Conservation (phyloP, 1,140 invertebrate species). For the Orchestia grillus region DNA sequence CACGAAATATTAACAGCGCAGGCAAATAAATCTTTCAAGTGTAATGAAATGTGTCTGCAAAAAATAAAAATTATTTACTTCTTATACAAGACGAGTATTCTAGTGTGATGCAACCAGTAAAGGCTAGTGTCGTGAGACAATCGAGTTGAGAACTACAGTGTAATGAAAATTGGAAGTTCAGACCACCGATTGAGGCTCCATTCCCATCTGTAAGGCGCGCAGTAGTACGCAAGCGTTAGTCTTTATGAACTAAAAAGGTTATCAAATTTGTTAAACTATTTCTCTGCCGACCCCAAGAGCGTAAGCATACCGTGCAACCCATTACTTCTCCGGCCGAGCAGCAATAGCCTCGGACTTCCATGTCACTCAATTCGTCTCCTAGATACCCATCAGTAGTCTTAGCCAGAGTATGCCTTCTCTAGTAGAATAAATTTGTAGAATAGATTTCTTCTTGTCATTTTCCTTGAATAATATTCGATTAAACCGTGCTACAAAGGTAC, state of each 20-base stretch:
- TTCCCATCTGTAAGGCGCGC: background rate
- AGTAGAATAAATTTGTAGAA: conserved; percentile 29
- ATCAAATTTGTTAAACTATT: background rate
- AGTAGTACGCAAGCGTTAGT: background rate
- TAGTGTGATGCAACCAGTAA: background rate
- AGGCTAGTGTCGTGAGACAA: background rate
- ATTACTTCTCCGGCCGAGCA: background rate
- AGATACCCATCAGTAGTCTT: conserved; percentile 13
- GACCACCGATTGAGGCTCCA: background rate
- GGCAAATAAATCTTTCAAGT: background rate
- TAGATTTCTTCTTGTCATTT: conserved; percentile 1
- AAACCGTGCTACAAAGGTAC: background rate
- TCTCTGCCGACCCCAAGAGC: background rate
- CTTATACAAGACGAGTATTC: background rate
- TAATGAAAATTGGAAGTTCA: background rate
- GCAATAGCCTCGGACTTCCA: background rate
- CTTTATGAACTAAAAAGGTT: background rate
- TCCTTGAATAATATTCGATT: background rate
- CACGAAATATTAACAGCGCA: background rate
- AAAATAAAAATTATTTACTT: background rate
- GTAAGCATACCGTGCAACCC: background rate
- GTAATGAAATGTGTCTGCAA: background rate
- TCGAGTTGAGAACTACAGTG: background rate
- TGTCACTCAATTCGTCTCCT: background rate
- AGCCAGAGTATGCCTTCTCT: conserved; percentile 52